Conservation (phyloP, 2,113 vertebrate genomes). For the Emydura subglobosa region DNA sequence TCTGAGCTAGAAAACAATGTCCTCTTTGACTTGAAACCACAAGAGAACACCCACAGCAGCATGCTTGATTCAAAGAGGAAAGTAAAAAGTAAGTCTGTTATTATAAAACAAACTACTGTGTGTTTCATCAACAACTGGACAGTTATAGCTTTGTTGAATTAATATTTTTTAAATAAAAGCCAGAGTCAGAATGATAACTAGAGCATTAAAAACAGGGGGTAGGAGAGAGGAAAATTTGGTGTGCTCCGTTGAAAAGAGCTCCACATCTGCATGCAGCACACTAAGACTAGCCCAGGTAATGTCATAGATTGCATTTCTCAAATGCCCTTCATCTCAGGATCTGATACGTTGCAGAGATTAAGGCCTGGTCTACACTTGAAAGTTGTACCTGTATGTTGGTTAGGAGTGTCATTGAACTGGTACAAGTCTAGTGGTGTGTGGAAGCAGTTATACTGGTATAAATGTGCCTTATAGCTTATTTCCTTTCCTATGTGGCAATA, state of each 20-base stretch:
- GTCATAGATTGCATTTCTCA: background rate
- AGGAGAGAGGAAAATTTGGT: background rate
- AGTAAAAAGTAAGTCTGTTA: slow-evolving; percentile 72
- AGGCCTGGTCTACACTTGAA: background rate
- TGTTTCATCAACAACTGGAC: slow-evolving; percentile 46
- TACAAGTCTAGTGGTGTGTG: background rate
- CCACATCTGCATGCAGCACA: background rate
- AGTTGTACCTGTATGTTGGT: background rate
- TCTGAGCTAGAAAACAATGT: slow-evolving; percentile 63
- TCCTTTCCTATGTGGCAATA: background rate
- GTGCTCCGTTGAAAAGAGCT: background rate
- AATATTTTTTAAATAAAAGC: background rate
- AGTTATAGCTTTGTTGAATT: slow-evolving; percentile 41
- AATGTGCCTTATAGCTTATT: background rate
- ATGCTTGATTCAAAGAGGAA: slow-evolving; percentile 76
- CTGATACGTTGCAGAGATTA: background rate
- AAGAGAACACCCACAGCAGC: slow-evolving; percentile 74
- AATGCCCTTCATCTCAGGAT: background rate
- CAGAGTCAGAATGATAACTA: background rate
- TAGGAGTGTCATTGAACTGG: background rate
- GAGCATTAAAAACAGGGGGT: background rate
- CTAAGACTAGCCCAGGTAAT: accelerated
- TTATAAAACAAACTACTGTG: slow-evolving; percentile 70
- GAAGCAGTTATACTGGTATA: background rate
- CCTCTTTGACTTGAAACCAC: slow-evolving; percentile 77